phyloP scores from a whole-genome alignment of 2,888 invertebrate species.

The Colletes collaris region DNA sequence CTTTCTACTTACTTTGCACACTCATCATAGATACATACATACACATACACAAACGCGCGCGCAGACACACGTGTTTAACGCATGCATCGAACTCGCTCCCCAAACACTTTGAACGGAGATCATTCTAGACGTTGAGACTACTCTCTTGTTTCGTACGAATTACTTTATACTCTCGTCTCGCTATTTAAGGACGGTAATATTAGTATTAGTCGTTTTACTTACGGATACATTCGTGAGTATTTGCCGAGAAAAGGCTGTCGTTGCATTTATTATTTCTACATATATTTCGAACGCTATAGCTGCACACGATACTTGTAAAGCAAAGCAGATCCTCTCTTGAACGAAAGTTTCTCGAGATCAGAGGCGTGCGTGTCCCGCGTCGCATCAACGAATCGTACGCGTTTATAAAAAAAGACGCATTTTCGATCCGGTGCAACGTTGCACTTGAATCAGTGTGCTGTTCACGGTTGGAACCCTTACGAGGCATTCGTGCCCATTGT shows the following conservation, averaged over 20 bases:
- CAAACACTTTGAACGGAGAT: slow-evolving; percentile 5
- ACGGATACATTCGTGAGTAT: neutral
- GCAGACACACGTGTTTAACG: neutral
- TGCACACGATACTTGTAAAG: slow-evolving; percentile 25
- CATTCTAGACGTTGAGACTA: slow-evolving; percentile 27
- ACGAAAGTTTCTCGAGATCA: slow-evolving; percentile 49
- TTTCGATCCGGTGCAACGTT: slow-evolving; percentile 7
- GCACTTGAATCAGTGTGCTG: neutral
- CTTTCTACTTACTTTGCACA: slow-evolving; percentile 21
- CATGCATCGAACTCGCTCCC: slow-evolving; percentile 25
- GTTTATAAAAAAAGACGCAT: slow-evolving; percentile 12
- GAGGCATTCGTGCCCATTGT: too few species aligned
- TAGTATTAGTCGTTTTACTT: slow-evolving; percentile 20
- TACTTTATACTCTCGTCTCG: slow-evolving; percentile 25
- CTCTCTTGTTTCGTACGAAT: slow-evolving; percentile 25
- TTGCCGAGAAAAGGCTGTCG: slow-evolving; percentile 44
- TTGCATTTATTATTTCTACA: slow-evolving; percentile 40
- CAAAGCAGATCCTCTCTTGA: slow-evolving; percentile 5
- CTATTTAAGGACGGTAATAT: slow-evolving; percentile 10
- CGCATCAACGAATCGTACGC: neutral
- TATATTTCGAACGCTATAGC: slow-evolving; percentile 25
- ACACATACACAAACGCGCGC: neutral
- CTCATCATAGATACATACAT: neutral
- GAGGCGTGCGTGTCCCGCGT: slow-evolving; percentile 21
- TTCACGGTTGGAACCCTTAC: neutral